Evolutionary conservation across 2,797 vertebrate species (phyloP), one percentile per base, ranked within the genome.

Genomic region (Ctenopoma kingsleyae): DNA sequence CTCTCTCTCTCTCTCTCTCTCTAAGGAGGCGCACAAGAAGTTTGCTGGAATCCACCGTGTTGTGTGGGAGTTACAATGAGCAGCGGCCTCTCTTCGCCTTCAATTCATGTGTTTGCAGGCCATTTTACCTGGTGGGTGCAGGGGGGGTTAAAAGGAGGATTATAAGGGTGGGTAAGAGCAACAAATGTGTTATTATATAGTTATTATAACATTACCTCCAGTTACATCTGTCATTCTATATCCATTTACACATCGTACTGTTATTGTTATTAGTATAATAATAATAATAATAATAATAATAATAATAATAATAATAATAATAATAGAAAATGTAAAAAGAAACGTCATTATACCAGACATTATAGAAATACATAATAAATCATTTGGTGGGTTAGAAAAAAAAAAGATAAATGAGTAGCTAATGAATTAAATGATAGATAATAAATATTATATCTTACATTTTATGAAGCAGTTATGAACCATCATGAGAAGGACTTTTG

Each of bases 11-110:
- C n/a, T 68, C 65, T 41, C 23, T n/a, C 22, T 35, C 84, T 92
- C 87, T 89, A 85, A 92, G 93, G 91, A 86, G 88, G 91, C 92
- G 92, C 86, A 94, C 94, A 96, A 96, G 94, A 96, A 96, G 95
- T 97, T 96, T 91, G 93, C 90, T 94, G 95, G 95, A 97, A 97
- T 96, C 94, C 92, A 78, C 91, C 81, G 89, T 91, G 95, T 92
- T 95, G 76, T 87, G 90, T 87, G 71, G 65, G 63, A 67, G 85
- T 58, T 80, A 91, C 91, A 94, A 92, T 91, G 93, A 94, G 94
- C 94, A 94, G 93, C 90, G 81, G 91, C 85, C 77, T 89, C 88
- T 83, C 90, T 75, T 79, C 80, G 88, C 86, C 89, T 84, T 95
- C 83, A 93, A 93, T 94, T 90, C 93, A 90, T 94, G 92, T 96